Percentiles rank a stretch among this genome's conserved stretches.
Conservation (phyloP, 2,113 vertebrate species). For the Sinocyclocheilus anophthalmus region DNA sequence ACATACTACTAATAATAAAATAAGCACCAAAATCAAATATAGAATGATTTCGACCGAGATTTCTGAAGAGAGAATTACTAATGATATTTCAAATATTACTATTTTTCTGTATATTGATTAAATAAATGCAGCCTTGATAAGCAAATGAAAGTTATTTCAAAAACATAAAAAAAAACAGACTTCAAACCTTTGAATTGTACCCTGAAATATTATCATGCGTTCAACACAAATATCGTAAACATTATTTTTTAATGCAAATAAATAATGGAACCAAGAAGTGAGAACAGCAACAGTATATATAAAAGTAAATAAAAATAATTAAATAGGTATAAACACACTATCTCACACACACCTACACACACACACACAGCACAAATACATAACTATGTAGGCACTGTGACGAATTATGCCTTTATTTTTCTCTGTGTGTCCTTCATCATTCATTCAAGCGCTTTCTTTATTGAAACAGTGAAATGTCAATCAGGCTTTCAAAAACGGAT, state of each 20-base stretch:
- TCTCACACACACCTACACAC: no score
- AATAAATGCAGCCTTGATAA: not conserved
- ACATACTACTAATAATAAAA: no score
- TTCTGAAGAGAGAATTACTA: no score
- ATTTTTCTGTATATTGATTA: not conserved
- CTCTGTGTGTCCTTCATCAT: not conserved
- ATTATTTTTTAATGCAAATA: not conserved
- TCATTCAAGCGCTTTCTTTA: not conserved
- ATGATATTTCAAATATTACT: no score
- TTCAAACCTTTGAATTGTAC: not conserved
- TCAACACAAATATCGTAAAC: constrained; percentile 10
- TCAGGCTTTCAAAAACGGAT: not conserved
- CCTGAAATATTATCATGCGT: not conserved
- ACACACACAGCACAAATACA: not conserved
- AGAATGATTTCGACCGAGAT: no score
- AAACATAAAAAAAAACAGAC: not conserved
- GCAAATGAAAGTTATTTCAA: not conserved
- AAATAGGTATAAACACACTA: not conserved
- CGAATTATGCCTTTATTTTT: not conserved
- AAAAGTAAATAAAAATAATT: not conserved
- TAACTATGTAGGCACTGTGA: constrained; percentile 5
- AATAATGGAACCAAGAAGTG: not conserved
- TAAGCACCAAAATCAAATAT: no score
- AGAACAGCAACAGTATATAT: not conserved
- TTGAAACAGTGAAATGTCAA: constrained; percentile 20